Conservation (phyloP, 2,888 invertebrate species). For the Drosophila nigritarsus region DNA sequence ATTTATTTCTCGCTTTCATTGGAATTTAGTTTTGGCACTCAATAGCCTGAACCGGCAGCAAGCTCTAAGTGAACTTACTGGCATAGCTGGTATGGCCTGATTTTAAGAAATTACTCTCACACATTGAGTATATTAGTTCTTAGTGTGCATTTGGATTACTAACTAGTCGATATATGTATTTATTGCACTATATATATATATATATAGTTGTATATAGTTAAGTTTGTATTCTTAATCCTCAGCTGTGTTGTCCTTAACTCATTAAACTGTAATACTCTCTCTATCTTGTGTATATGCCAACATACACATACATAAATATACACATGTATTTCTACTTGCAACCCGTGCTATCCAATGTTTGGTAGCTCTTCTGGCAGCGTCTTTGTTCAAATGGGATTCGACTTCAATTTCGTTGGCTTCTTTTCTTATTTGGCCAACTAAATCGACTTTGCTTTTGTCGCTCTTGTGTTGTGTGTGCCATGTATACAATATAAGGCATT, state of each 20-base stretch:
- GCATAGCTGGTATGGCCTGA: conserved; percentile 35
- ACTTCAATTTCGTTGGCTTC: conserved; percentile 62
- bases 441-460: conserved; percentile 76
- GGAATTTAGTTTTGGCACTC: conserved; percentile 71
- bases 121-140: conserved; percentile 3
- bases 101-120: conserved; percentile 19
- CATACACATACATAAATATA: conserved; percentile 4
- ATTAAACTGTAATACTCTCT: conserved; percentile 16
- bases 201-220: neutral
- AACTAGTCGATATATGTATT: too few relatives aligned
- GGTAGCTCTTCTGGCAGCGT: conserved; percentile 1
- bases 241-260: conserved; percentile 5
- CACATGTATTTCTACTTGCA: conserved; percentile 24
- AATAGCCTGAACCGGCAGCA: conserved; percentile 15
- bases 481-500: conserved; percentile 64
- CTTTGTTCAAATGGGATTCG: conserved; percentile 24
- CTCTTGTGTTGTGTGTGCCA: conserved; percentile 16
- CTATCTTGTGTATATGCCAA: neutral
- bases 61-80: conserved; percentile 46
- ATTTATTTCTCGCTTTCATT: conserved; percentile 78
- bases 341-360: conserved; percentile 15
- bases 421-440: conserved; percentile 73
- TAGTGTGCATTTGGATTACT: neutral
- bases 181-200: neutral
- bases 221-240: neutral